phyloP scores from a whole-genome alignment of 1,140 invertebrate species.

The Oncopeltus fasciatus region DNA sequence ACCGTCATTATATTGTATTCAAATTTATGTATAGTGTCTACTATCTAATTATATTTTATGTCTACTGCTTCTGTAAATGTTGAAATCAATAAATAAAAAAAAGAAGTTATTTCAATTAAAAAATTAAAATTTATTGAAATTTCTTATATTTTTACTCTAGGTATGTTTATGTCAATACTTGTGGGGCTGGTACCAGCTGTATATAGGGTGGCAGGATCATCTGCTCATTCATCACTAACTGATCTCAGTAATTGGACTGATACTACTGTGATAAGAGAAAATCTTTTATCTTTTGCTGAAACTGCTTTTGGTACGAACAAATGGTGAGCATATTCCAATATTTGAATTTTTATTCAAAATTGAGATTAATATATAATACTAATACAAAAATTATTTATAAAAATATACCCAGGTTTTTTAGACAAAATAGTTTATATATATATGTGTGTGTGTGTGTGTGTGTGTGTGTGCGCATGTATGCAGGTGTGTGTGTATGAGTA shows the following conservation, averaged over 20 bases:
- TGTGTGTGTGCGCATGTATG: no score
- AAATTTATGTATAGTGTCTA: no score
- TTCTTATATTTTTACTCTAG: conserved; percentile 19
- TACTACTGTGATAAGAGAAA: neutral
- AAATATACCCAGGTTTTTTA: neutral
- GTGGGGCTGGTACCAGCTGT: conserved; percentile 27
- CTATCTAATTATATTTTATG: no score
- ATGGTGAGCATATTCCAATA: conserved; percentile 20
- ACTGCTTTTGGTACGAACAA: conserved; percentile 23
- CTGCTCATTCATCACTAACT: neutral
- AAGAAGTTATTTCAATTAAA: no score
- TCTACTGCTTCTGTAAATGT: no score
- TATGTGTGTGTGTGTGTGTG: no score
- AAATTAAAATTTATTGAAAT: no score
- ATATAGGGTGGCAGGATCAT: conserved; percentile 22
- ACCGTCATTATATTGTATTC: no score
- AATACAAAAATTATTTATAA: neutral
- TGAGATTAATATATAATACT: neutral
- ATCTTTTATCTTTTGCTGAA: conserved; percentile 12
- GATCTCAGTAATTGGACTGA: neutral
- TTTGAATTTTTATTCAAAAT: conserved; percentile 1
- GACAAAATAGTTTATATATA: no score
- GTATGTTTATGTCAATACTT: conserved; percentile 27
- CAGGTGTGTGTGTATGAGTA: no score
- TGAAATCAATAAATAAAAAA: no score